Evolutionary conservation across 2,888 invertebrate genomes (phyloP).

Genomic region (Cyaniris semiargus): DNA sequence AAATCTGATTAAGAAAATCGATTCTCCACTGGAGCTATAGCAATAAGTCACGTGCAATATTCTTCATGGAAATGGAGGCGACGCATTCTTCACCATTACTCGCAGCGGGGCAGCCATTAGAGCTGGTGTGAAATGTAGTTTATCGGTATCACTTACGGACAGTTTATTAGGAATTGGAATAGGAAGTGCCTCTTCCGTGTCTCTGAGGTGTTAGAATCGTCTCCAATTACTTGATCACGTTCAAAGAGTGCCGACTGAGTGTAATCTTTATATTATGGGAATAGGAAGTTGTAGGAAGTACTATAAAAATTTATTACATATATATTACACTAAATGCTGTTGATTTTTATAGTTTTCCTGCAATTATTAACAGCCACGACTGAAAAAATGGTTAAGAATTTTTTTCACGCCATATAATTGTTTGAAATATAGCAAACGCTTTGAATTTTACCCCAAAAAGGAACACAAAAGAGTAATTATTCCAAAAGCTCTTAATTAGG

Average conservation of each 20-base stretch:
- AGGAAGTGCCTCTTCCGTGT: conserved; percentile 1
- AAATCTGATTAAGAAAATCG: not conserved
- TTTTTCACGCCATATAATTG: not conserved
- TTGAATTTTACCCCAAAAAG: not conserved
- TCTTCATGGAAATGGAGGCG: conserved; percentile 16
- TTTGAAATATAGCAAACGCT: not conserved
- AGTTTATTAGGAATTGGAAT: conserved; percentile 22
- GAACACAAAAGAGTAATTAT: not conserved
- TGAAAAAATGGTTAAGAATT: not conserved
- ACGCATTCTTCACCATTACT: conserved; percentile 24
- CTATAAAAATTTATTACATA: no score
- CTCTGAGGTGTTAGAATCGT: not conserved
- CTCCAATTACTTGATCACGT: not conserved
- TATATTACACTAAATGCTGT: not conserved
- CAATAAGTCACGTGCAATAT: conserved; percentile 8
- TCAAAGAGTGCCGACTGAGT: not conserved
- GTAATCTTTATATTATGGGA: not conserved
- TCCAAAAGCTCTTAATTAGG: not conserved
- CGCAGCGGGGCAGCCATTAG: conserved; percentile 25
- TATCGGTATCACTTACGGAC: conserved; percentile 19
- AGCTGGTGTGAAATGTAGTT: conserved; percentile 18
- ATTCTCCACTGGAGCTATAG: not conserved
- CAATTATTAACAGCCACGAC: not conserved
- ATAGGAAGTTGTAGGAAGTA: not conserved
- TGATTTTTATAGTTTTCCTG: not conserved